Base-by-base conservation (phyloP, 2,888 invertebrate genomes). In the Hyposoter didymator region DNA sequence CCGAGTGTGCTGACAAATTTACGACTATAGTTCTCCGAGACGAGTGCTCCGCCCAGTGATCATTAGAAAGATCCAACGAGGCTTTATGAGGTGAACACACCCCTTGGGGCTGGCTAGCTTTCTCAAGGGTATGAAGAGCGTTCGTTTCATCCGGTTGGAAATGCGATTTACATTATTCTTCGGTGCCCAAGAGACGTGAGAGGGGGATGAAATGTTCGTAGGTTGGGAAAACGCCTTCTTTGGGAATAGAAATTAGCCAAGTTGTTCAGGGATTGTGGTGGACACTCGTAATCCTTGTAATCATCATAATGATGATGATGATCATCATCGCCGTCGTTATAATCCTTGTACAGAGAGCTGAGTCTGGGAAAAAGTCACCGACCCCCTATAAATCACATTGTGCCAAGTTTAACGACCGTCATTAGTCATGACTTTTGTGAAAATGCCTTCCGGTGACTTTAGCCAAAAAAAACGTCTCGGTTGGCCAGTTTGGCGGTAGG, bases 361-460 rank as follows among this genome's bases (percentile, higher is more conserved):
- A 49, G 17, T 28, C 78, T 78, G 35, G 78, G 59, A 45, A 79
- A 83, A 75, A 67, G 81, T 64, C 80, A 55, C 52, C 64, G 82
- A 75, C 79, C 62, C 59, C 66, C 70, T 78, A 84, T 85, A 88
- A 89, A 90, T 90, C 87, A 89, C 85, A 91, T 90, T 90, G 87
- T 89, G 82, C 72, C 52, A 72, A 72, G 52, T 49, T 66, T 85
- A 90, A 76, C 87, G 81, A 76, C 76, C 87, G 87, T 90, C 90
- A 91, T 91, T 91, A 91, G 90, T 91, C 90, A 90, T 90, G 89
- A 90, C 90, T 90, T 91, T 91, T 89, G 87, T 91, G 88, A 89
- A 90, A 88, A 86, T 84, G 78, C 49, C 72, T 67, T 49, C 49
- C 19, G 22, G 69, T 49, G 67, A 62, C 28, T 78, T 14, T 75